A percentile compares a stretch with the other conserved stretches of the same genome.
Evolutionary conservation across 2,888 invertebrate species (phyloP).

Genomic region (Netelia virgata): DNA sequence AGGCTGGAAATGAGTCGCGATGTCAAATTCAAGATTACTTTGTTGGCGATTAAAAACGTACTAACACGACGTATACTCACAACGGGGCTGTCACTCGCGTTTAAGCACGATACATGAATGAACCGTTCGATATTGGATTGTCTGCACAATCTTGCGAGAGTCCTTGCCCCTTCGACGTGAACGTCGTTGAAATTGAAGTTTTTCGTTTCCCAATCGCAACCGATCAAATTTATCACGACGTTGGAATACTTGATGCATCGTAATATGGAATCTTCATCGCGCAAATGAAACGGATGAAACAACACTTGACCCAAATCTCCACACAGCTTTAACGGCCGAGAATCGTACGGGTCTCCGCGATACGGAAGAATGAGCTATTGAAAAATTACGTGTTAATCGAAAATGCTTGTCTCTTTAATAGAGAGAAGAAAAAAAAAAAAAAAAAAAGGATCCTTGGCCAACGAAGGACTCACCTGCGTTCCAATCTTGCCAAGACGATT

Average conservation of each 20-base stretch:
- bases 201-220: constrained; percentile 96
- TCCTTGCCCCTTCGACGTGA: constrained; percentile 93
- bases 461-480: constrained; percentile 87
- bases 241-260: constrained; percentile 97
- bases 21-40: not conserved
- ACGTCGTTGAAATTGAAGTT: constrained; percentile 95
- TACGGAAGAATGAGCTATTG: constrained; percentile 95
- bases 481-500: constrained; percentile 96
- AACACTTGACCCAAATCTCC: constrained; percentile 98
- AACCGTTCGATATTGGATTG: constrained; percentile 95
- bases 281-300: constrained; percentile 93
- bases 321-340: constrained; percentile 91
- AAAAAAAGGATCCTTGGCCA: not conserved
- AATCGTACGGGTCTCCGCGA: constrained; percentile 93
- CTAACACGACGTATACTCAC: constrained; percentile 73
- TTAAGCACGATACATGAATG: constrained; percentile 96
- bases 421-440: too few relatives aligned
- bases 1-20: constrained; percentile 81
- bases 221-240: constrained; percentile 97
- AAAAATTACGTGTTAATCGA: not conserved
- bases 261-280: constrained; percentile 94
- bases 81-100: constrained; percentile 90
- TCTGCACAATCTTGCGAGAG: constrained; percentile 91
- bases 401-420: not conserved
- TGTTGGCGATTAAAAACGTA: too few relatives aligned